These are phyloP conservation scores for Meriones unguiculatus DNA, from an alignment of 2,113 vertebrate genomes.

Conservation along the genomic window DNA sequence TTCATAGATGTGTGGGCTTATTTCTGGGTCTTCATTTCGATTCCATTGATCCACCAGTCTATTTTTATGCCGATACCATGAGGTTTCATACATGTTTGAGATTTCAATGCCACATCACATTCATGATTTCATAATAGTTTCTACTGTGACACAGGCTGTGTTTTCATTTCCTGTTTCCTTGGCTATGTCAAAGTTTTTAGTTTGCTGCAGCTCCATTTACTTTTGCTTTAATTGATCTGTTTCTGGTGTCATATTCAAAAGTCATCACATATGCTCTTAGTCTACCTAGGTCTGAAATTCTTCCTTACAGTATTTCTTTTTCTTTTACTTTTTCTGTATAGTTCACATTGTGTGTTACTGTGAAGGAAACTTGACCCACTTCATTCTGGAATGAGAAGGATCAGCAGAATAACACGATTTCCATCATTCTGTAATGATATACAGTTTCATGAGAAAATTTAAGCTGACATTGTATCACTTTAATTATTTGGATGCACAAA, in stretches of 20 bases:
- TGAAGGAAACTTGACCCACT: neutral
- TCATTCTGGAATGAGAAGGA: neutral
- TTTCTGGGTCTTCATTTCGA: too few species aligned
- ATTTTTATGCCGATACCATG: too few species aligned
- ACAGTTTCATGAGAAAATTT: neutral
- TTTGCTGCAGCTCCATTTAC: neutral
- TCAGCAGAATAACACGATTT: neutral
- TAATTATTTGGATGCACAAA: neutral
- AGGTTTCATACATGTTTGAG: neutral
- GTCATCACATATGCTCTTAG: neutral
- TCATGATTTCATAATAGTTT: neutral
- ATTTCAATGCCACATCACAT: neutral
- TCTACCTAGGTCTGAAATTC: neutral
- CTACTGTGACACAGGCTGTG: neutral
- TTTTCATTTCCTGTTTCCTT: neutral
- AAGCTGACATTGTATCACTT: neutral
- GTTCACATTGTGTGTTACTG: neutral
- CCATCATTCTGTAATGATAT: neutral
- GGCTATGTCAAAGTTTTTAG: neutral
- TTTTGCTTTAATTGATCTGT: neutral
- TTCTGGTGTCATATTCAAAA: neutral
- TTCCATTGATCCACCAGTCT: too few species aligned
- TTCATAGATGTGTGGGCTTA: too few species aligned
- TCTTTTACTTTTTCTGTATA: neutral
- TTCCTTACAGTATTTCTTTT: neutral